Evolutionary conservation across 2,113 vertebrate species (phyloP).

Genomic region (Ifrita kowaldi): DNA sequence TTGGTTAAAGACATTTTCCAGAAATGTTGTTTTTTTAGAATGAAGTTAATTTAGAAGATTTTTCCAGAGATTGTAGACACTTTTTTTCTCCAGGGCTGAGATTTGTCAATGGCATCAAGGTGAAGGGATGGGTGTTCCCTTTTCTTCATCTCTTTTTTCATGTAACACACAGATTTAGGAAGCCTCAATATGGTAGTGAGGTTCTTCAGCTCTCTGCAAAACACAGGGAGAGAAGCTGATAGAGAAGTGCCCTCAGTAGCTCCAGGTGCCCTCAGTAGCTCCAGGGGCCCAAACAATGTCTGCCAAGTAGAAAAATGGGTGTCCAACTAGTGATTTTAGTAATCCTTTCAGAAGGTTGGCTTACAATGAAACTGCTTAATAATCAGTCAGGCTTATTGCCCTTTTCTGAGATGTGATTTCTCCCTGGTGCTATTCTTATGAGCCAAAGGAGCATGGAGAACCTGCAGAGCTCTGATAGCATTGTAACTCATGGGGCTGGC

Average conservation of each 20-base stretch:
- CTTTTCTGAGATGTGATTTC: neutral
- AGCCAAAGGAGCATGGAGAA: neutral
- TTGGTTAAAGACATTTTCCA: neutral
- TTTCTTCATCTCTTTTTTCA: neutral
- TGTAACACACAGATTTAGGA: neutral
- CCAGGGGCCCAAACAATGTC: neutral
- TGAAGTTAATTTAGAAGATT: neutral
- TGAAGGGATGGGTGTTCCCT: neutral
- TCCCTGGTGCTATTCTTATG: neutral
- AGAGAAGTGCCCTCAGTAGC: neutral
- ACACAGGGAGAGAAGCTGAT: neutral
- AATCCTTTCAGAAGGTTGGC: neutral
- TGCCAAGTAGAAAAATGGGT: neutral
- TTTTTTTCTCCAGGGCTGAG: neutral
- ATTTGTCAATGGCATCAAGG: neutral
- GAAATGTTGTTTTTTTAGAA: neutral
- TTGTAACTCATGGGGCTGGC: neutral
- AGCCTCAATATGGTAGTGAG: neutral
- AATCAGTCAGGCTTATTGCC: neutral
- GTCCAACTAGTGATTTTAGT: neutral
- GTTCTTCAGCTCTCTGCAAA: neutral
- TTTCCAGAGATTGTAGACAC: neutral
- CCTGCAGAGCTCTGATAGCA: neutral
- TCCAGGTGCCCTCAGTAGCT: neutral
- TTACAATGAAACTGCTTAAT: neutral